phyloP scores from a whole-genome alignment of 1,140 invertebrate genomes.

The Oncopodura yosiiana region DNA sequence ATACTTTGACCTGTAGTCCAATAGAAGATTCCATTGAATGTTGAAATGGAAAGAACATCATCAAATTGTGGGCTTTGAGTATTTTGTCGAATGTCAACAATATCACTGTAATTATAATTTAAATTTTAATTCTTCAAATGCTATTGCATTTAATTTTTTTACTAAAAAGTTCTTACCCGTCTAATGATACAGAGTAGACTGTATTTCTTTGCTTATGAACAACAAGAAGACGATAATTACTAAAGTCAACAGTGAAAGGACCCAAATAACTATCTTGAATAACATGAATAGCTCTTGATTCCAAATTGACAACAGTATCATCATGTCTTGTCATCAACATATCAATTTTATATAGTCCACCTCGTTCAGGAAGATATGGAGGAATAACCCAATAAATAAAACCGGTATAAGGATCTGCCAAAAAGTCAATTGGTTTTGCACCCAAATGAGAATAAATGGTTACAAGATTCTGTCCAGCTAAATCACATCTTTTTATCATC shows the following conservation, averaged over 20 bases:
- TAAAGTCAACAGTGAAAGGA: slow-evolving; percentile 68
- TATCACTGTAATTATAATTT: slow-evolving; percentile 47
- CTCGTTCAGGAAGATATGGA: slow-evolving; percentile 40
- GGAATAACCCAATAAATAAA: slow-evolving; percentile 70
- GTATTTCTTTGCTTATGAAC: slow-evolving; percentile 60
- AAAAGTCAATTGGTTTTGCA: slow-evolving; percentile 59
- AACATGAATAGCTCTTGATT: slow-evolving; percentile 45
- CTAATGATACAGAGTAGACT: slow-evolving; percentile 65
- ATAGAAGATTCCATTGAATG: slow-evolving; percentile 64
- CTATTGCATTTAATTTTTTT: no score
- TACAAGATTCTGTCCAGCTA: slow-evolving; percentile 47
- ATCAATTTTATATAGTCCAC: slow-evolving; percentile 67
- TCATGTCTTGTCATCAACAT: slow-evolving; percentile 59
- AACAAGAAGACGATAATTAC: slow-evolving; percentile 67
- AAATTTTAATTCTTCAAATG: not conserved
- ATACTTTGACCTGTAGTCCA: slow-evolving; percentile 66
- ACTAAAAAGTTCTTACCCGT: slow-evolving; percentile 51
- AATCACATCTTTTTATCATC: slow-evolving; percentile 62
- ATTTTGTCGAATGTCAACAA: slow-evolving; percentile 59
- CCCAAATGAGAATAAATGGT: slow-evolving; percentile 47
- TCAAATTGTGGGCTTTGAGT: slow-evolving; percentile 64
- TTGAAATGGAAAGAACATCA: slow-evolving; percentile 63
- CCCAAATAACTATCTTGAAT: slow-evolving; percentile 51
- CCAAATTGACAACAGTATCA: slow-evolving; percentile 49
- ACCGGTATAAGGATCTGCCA: slow-evolving; percentile 86